Evolutionary conservation across 1,140 invertebrate species (phyloP).

Genomic region (Oncopodura yosiiana): DNA sequence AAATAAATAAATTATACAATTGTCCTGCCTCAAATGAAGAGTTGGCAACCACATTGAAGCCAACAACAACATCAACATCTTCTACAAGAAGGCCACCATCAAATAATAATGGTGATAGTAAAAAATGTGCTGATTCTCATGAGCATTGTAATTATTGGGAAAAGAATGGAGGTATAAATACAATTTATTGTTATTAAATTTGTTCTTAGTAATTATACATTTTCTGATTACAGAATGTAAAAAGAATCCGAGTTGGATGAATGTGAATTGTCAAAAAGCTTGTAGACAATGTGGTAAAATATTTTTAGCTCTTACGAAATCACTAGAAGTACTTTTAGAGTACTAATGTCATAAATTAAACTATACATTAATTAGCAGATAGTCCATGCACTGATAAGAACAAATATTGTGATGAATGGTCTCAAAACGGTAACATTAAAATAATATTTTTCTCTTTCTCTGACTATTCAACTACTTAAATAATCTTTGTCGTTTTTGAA

Average conservation of each 20-base stretch:
- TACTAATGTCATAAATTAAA: neutral
- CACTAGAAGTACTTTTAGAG: neutral
- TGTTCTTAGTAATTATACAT: too few species aligned
- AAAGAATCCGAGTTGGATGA: conserved; percentile 38
- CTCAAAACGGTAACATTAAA: too few species aligned
- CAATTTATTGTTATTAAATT: neutral
- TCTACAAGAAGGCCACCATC: neutral
- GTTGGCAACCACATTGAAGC: conserved; percentile 2
- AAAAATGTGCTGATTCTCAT: neutral
- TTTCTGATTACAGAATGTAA: too few species aligned
- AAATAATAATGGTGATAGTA: neutral
- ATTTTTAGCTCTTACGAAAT: neutral
- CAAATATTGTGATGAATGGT: conserved; percentile 36
- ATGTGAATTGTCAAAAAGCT: conserved; percentile 38
- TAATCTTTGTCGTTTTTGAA: too few species aligned
- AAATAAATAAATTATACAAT: conserved; percentile 35
- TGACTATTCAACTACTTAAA: too few species aligned
- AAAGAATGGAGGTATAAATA: neutral
- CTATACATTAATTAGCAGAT: conserved; percentile 5
- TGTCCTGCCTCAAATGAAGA: conserved; percentile 24
- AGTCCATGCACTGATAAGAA: conserved; percentile 11
- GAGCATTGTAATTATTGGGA: neutral
- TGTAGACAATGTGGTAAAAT: conserved; percentile 41
- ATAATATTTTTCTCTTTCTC: too few species aligned
- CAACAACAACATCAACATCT: conserved; percentile 16